Evolutionary conservation across 2,797 vertebrate species (phyloP), one percentile per base, ranked within the genome.

Genomic region (Fistularia commersonii): DNA sequence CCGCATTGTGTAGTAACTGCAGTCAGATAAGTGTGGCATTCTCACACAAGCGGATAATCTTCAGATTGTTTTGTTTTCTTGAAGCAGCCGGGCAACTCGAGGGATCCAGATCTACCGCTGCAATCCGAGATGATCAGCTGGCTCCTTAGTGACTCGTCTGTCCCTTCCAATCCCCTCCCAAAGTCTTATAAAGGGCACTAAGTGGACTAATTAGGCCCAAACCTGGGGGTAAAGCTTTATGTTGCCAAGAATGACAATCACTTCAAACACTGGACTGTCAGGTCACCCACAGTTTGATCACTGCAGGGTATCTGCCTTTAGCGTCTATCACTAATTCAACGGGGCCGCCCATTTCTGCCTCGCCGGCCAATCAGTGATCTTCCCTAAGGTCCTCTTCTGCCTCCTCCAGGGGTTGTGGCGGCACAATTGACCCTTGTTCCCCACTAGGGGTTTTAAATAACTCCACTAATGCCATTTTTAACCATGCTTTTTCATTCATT

Each of bases 11-110:
- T 86, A 93, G 82, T 87, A 91, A 60, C 76, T 82, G 80, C 88
- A 92, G 83, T 93, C 92, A 63, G 79, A 87, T 86, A 93, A 89
- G 82, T 93, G 88, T 90, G 86, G 89, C 91, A 93, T 93, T 90
- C 77, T 82, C 84, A 83, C 71, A 59, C 55, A 79, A 59, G 69
- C 66, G 39, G 46, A 53, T 65, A 58, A 55, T 80, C 64, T 77
- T 82, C 61, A 55, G 69, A 45, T 51, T 48, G 48, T 53, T 73
- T 78, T 74, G 62, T 69, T 65, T 45, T 53, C 40, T 34, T 68
- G 45, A 7, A 11, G 69, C 72, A 68, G 66, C 68, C 64, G 69
- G 54, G 66, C 75, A 71, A 48, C 23, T 46, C 64, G 45, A 74
- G 56, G 45, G 54, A 81, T 85, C 77, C 66, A 79, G 59, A 45